A percentile compares a stretch with the other conserved stretches of the same genome.
These are phyloP conservation scores for Diarsia rubi DNA, from an alignment of 2,888 invertebrate genomes.

Conservation along the genomic window DNA sequence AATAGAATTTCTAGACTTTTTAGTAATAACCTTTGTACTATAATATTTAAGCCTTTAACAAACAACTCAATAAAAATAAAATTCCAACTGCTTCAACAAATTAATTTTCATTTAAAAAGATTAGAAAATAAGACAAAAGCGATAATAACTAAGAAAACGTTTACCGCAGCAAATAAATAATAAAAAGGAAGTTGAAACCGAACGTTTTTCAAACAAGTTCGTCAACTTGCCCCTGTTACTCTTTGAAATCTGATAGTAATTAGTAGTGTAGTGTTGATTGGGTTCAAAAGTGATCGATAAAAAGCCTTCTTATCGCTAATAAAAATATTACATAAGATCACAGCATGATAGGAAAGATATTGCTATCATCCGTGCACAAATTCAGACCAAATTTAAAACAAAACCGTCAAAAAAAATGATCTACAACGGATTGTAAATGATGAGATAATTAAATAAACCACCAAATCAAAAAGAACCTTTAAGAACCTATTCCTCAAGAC, in stretches of 20 bases:
- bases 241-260: conserved; percentile 66
- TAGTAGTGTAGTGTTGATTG: conserved; percentile 46
- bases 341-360: too few relatives aligned
- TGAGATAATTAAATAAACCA: too few relatives aligned
- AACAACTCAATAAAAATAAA: background rate
- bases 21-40: background rate
- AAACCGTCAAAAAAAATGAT: too few relatives aligned
- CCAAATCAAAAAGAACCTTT: too few relatives aligned
- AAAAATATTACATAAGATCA: too few relatives aligned
- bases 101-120: conserved; percentile 14
- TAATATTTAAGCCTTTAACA: background rate
- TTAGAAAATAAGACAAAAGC: conserved; percentile 32
- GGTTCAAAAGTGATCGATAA: conserved; percentile 46
- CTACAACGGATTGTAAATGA: too few relatives aligned
- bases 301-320: background rate
- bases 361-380: too few relatives aligned
- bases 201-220: conserved; percentile 35
- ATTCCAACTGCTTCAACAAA: background rate
- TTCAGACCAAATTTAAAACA: too few relatives aligned
- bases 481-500: background rate
- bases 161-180: conserved; percentile 44
- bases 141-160: conserved; percentile 17
- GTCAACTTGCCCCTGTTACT: conserved; percentile 62
- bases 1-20: background rate
- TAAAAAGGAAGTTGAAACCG: conserved; percentile 41